Evolutionary conservation across 2,113 vertebrate genomes (phyloP).

Genomic region (Taurulus bubalis): DNA sequence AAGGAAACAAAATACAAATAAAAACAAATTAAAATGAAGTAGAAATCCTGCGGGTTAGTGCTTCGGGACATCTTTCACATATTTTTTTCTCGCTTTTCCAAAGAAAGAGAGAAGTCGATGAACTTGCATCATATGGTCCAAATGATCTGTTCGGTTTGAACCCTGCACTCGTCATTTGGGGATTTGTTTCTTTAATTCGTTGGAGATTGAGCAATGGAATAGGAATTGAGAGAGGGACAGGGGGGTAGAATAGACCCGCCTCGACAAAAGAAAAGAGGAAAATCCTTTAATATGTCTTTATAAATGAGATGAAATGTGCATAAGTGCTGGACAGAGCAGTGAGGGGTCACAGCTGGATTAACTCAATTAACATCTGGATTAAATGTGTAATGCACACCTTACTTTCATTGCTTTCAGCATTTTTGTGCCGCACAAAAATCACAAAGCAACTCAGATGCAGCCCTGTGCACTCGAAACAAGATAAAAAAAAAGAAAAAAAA

Average conservation of each 20-base stretch:
- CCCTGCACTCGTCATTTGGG: not conserved
- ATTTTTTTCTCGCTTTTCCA: constrained; percentile 23
- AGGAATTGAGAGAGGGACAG: not conserved
- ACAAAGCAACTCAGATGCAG: not conserved
- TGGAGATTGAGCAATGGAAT: constrained; percentile 16
- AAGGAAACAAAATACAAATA: constrained; percentile 1
- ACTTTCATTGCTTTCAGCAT: not conserved
- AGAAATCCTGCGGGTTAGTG: not conserved
- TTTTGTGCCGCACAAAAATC: not conserved
- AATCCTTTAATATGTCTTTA: not conserved
- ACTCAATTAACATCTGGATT: constrained; percentile 10
- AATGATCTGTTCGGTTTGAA: constrained; percentile 22
- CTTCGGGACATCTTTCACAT: not conserved
- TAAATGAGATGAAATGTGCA: not conserved
- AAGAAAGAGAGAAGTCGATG: constrained; percentile 18
- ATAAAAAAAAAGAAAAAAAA: not conserved
- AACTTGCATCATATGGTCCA: constrained; percentile 19
- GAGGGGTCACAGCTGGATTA: not conserved
- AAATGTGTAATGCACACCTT: not conserved
- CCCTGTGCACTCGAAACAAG: not conserved
- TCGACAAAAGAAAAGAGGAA: not conserved
- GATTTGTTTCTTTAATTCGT: constrained; percentile 31
- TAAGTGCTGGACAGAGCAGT: not conserved
- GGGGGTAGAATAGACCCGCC: too few species aligned
- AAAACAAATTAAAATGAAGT: not conserved